A percentile compares a stretch with the other conserved stretches of the same genome.
Evolutionary conservation across 2,888 invertebrate species (phyloP).

Genomic region (Criorhina ranunculi): DNA sequence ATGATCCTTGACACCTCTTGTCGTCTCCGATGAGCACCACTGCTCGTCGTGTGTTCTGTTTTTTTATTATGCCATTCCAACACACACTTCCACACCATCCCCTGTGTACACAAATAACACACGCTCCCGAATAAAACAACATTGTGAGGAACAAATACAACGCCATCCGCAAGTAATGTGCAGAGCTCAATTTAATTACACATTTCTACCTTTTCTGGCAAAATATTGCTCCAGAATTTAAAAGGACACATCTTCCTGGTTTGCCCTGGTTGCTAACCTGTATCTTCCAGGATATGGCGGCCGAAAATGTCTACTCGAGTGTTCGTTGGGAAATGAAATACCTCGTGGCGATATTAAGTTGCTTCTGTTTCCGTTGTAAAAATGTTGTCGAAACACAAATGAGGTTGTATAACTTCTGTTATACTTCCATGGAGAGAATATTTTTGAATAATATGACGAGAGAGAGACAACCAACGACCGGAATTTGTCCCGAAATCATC

Average conservation of each 20-base stretch:
- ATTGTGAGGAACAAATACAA: slow-evolving; percentile 21
- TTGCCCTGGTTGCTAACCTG: background rate
- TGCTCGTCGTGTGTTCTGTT: background rate
- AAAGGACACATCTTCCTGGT: slow-evolving; percentile 2
- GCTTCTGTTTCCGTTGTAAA: background rate
- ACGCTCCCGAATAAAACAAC: slow-evolving; percentile 19
- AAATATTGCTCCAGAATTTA: background rate
- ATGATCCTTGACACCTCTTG: slow-evolving; percentile 29
- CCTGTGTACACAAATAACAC: background rate
- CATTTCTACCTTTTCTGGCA: background rate
- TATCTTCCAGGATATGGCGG: no score
- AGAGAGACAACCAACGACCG: background rate
- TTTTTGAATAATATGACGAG: slow-evolving; percentile 8
- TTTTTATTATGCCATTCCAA: background rate
- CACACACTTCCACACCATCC: background rate
- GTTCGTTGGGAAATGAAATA: background rate
- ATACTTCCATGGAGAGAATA: background rate
- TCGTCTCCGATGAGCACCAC: background rate
- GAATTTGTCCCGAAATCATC: background rate
- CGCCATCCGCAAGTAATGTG: slow-evolving; percentile 17
- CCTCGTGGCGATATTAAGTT: slow-evolving; percentile 18
- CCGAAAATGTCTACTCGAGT: background rate
- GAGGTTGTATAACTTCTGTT: background rate
- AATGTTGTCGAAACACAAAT: background rate
- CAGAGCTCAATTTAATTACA: slow-evolving; percentile 27